Conservation (phyloP, 2,113 vertebrate genomes). For the Condylura cristata region DNA sequence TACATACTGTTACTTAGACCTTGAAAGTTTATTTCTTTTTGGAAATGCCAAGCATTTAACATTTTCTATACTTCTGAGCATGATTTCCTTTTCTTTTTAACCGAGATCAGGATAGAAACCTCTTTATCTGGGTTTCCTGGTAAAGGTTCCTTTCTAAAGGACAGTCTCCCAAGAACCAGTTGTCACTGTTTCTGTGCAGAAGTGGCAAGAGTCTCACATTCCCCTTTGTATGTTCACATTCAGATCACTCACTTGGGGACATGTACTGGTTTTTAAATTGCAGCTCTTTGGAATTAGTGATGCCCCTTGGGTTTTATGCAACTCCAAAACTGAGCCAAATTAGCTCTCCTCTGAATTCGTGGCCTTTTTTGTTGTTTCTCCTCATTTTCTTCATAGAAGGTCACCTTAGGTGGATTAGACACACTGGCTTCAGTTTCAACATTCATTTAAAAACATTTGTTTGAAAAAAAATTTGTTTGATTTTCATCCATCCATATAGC, state of each 20-base stretch:
- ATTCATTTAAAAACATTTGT: not conserved
- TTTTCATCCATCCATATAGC: not conserved
- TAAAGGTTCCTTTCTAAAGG: constrained; percentile 11
- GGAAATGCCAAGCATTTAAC: constrained; percentile 23
- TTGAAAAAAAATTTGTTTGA: constrained; percentile 34
- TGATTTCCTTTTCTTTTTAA: constrained; percentile 2
- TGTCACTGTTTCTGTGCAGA: constrained; percentile 29
- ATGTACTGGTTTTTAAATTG: constrained; percentile 69
- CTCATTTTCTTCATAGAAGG: constrained; percentile 52
- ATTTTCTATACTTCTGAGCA: constrained; percentile 18
- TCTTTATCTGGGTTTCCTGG: not conserved
- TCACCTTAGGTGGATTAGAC: constrained; percentile 63
- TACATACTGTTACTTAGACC: constrained; percentile 52
- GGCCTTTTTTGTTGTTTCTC: constrained; percentile 57
- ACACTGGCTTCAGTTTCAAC: not conserved
- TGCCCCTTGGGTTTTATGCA: constrained; percentile 70
- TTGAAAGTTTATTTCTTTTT: constrained; percentile 59
- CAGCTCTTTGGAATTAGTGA: constrained; percentile 67
- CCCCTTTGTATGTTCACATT: constrained; percentile 62
- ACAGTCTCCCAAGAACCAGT: not conserved
- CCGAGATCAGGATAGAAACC: constrained; percentile 44
- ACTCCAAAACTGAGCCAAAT: constrained; percentile 61
- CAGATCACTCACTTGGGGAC: constrained; percentile 70
- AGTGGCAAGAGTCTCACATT: constrained; percentile 38
- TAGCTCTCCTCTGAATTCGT: constrained; percentile 61